Conservation (phyloP, 2,113 vertebrate species). For the Osmerus mordax region DNA sequence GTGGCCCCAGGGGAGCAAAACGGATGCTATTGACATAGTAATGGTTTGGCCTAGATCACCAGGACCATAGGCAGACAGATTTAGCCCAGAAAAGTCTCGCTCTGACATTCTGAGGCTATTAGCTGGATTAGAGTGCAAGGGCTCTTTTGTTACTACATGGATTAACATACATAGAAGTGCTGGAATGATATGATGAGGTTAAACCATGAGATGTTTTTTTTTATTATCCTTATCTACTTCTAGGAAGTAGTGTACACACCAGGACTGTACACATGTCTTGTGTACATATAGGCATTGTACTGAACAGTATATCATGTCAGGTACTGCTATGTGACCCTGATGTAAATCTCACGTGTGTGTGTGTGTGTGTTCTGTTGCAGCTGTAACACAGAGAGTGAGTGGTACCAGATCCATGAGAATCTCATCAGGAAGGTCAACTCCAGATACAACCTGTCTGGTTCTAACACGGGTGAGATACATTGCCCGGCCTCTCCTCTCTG, state of each 20-base stretch:
- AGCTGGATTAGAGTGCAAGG: not conserved
- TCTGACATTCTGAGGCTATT: not conserved
- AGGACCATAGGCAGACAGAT: constrained; percentile 27
- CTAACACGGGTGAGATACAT: constrained; percentile 85
- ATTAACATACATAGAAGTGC: too few species aligned
- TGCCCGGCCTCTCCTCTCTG: not conserved
- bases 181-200: too few species aligned
- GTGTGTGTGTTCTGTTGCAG: constrained; percentile 61
- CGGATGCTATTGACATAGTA: constrained; percentile 29
- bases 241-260: too few species aligned
- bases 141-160: too few species aligned
- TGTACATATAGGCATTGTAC: too few species aligned
- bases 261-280: too few species aligned
- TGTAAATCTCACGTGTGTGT: not conserved
- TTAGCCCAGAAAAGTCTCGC: constrained; percentile 13
- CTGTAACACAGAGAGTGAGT: constrained; percentile 97
- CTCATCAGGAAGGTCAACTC: constrained; percentile 96
- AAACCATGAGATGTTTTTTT: too few species aligned
- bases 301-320: too few species aligned
- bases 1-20: constrained; percentile 19
- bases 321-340: too few species aligned
- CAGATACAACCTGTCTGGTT: constrained; percentile 92
- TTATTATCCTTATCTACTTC: too few species aligned
- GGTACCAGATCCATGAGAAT: constrained; percentile 97
- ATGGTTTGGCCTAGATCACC: constrained; percentile 55